phyloP scores from a whole-genome alignment of 2,113 vertebrate genomes.

The Eudorcas thomsonii region DNA sequence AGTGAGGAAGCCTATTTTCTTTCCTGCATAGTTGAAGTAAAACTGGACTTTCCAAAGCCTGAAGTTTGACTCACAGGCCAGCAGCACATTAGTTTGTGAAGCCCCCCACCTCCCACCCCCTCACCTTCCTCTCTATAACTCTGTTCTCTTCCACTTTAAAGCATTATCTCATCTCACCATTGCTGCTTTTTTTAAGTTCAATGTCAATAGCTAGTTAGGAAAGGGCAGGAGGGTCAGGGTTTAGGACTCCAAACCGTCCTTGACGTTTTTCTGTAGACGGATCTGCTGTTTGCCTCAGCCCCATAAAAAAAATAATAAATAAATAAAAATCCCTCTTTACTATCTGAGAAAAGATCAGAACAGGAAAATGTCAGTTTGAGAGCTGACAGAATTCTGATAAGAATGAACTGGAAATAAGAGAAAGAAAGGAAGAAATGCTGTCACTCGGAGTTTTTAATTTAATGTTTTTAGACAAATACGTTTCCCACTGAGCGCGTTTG shows the following conservation, averaged over 20 bases:
- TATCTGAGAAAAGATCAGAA: conserved; percentile 85
- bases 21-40: neutral
- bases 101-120: neutral
- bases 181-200: conserved; percentile 81
- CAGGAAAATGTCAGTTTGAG: conserved; percentile 86
- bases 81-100: neutral
- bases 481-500: neutral
- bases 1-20: neutral
- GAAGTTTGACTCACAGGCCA: neutral
- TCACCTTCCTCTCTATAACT: neutral
- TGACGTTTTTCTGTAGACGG: conserved; percentile 81
- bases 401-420: conserved; percentile 75
- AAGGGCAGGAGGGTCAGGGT: conserved; percentile 82
- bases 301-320: conserved; percentile 53
- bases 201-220: conserved; percentile 86
- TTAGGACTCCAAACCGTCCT: conserved; percentile 84
- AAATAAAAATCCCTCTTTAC: conserved; percentile 62
- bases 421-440: conserved; percentile 64
- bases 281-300: conserved; percentile 82
- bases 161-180: conserved; percentile 81
- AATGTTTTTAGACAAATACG: conserved; percentile 65
- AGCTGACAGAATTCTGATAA: conserved; percentile 86
- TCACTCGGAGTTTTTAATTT: conserved; percentile 73
- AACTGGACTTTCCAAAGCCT: neutral
- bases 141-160: conserved; percentile 61